Percentiles rank a stretch among this genome's conserved stretches.
These are phyloP conservation scores for Caprella mutica DNA, from an alignment of 2,888 invertebrate species.

Conservation along the genomic window DNA sequence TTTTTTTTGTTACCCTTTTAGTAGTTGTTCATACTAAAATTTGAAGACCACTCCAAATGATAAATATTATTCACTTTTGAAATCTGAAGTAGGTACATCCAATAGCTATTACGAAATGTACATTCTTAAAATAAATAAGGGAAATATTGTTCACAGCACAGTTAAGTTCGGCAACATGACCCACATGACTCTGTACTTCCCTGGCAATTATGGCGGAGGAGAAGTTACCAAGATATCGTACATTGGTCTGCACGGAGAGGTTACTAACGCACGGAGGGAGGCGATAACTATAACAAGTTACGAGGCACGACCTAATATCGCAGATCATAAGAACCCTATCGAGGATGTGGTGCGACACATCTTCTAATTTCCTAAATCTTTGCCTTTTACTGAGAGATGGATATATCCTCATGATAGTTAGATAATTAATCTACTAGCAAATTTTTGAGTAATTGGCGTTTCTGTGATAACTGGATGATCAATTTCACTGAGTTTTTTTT, in stretches of 20 bases:
- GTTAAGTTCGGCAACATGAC: conserved; percentile 82
- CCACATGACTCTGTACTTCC: conserved; percentile 81
- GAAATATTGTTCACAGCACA: conserved; percentile 55
- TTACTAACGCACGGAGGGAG: conserved; percentile 66
- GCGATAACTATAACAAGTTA: conserved; percentile 86
- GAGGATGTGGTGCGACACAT: conserved; percentile 17
- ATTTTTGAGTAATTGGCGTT: too few species aligned
- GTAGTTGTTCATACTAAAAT: too few species aligned
- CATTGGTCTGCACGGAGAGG: conserved; percentile 91
- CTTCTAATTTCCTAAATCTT: background rate
- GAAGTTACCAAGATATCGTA: conserved; percentile 80
- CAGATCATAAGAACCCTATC: conserved; percentile 57
- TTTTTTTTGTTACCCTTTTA: too few species aligned
- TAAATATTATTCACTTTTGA: too few species aligned
- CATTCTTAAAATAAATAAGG: background rate
- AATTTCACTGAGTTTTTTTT: too few species aligned
- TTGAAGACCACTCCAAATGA: too few species aligned
- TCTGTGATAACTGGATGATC: too few species aligned
- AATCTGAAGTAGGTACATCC: too few species aligned
- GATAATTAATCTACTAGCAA: too few species aligned
- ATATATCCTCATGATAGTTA: too few species aligned
- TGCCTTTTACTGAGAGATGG: too few species aligned
- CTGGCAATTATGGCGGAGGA: conserved; percentile 62
- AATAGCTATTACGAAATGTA: background rate
- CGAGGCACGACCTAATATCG: conserved; percentile 69